Conservation (phyloP, 2,797 vertebrate species). For the Rhinoraja longicauda region DNA sequence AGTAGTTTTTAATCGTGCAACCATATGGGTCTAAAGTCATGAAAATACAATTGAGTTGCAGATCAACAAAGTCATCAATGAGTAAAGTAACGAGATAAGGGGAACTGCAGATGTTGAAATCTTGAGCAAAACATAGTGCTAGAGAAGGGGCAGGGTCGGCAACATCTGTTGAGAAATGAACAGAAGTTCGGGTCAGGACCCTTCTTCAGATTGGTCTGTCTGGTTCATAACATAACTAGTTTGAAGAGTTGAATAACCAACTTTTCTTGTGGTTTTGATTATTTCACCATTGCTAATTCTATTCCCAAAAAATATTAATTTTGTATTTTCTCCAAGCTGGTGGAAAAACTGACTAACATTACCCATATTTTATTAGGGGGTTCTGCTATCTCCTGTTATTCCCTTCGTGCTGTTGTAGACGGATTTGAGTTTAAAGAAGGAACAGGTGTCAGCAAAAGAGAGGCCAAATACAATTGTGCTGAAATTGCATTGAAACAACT, state of each 20-base stretch:
- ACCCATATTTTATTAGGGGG: neutral
- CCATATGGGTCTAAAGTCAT: neutral
- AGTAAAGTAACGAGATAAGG: too few relatives aligned
- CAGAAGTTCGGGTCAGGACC: too few relatives aligned
- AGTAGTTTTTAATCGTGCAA: neutral
- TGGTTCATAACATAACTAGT: neutral
- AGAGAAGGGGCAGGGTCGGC: too few relatives aligned
- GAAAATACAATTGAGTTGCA: neutral
- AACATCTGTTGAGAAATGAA: too few relatives aligned
- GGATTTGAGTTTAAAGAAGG: constrained; percentile 42
- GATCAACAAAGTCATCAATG: neutral
- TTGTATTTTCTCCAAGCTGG: neutral
- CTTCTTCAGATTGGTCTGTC: too few relatives aligned
- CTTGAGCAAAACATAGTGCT: too few relatives aligned
- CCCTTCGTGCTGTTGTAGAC: constrained; percentile 40
- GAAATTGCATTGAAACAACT: constrained; percentile 43
- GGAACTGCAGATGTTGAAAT: too few relatives aligned
- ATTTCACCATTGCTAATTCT: neutral
- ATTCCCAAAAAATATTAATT: neutral
- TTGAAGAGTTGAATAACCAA: neutral
- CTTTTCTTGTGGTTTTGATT: neutral
- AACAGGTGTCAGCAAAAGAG: constrained; percentile 33
- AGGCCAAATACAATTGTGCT: constrained; percentile 42
- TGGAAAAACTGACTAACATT: neutral
- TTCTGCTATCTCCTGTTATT: neutral